phyloP scores from a whole-genome alignment of 2,888 invertebrate species.

The Cephus runcator region DNA sequence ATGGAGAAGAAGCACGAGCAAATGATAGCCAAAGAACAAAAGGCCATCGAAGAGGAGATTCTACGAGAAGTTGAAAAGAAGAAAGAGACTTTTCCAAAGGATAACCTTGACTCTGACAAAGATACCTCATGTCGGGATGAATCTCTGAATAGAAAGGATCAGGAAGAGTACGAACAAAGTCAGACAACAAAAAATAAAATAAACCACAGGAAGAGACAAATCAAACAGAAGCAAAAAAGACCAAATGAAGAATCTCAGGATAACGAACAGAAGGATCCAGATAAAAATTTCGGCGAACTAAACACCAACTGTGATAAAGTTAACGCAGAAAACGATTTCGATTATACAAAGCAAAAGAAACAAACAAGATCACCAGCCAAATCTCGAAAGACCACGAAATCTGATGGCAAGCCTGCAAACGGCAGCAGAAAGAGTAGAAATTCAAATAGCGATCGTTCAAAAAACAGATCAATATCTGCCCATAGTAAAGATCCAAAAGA shows the following conservation, averaged over 20 bases:
- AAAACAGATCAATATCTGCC: constrained; percentile 27
- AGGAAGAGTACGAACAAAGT: constrained; percentile 6
- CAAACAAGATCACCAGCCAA: constrained; percentile 28
- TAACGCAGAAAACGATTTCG: neutral
- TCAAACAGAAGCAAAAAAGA: neutral
- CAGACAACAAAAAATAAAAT: constrained; percentile 20
- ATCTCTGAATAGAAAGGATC: constrained; percentile 4
- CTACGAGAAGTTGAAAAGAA: constrained; percentile 56
- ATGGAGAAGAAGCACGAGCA: constrained; percentile 62
- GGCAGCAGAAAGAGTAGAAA: constrained; percentile 12
- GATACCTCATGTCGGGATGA: constrained; percentile 13
- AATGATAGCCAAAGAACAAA: constrained; percentile 62
- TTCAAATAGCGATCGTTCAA: constrained; percentile 25
- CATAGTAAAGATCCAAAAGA: constrained; percentile 46
- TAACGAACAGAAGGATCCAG: constrained; percentile 17
- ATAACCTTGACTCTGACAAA: constrained; percentile 19
- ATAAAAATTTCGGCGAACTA: neutral
- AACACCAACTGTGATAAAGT: neutral
- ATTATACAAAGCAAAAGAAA: constrained; percentile 35
- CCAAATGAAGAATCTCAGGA: neutral
- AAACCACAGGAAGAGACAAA: neutral
- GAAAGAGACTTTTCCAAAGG: constrained; percentile 36
- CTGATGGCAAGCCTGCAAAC: constrained; percentile 16
- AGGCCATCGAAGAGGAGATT: constrained; percentile 61
- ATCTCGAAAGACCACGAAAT: constrained; percentile 28